These are phyloP conservation scores for Drosophila eohydei DNA, from an alignment of 2,888 invertebrate genomes.

Conservation along the genomic window DNA sequence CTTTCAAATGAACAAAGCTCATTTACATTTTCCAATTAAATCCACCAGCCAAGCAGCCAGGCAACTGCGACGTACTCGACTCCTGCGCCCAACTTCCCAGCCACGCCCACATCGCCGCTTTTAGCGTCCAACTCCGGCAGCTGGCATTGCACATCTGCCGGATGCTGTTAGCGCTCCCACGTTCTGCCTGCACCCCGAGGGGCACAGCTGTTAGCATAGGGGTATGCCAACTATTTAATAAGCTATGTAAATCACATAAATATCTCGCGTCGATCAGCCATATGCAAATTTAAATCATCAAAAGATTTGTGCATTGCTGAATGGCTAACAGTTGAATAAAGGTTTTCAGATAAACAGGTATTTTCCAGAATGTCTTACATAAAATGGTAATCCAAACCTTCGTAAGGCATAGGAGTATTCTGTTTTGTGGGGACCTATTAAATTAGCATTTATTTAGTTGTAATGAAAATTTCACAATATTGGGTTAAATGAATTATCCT, in stretches of 20 bases:
- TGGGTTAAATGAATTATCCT: no score
- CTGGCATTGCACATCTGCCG: constrained; percentile 65
- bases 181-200: constrained; percentile 14
- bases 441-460: neutral
- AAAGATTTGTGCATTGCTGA: neutral
- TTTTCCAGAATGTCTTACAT: neutral
- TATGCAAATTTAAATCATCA: constrained; percentile 18
- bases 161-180: constrained; percentile 57
- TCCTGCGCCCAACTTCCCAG: constrained; percentile 3
- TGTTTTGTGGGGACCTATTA: neutral
- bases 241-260: constrained; percentile 41
- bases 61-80: neutral
- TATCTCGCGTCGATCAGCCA: constrained; percentile 18
- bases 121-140: constrained; percentile 26
- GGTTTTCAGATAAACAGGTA: no score
- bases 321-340: neutral
- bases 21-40: constrained; percentile 84
- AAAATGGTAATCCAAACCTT: neutral
- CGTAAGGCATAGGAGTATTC: neutral
- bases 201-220: constrained; percentile 1
- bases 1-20: constrained; percentile 81
- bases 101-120: constrained; percentile 1
- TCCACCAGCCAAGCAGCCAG: constrained; percentile 58
- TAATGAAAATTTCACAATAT: no score
- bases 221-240: constrained; percentile 45